Conservation (phyloP, 2,888 invertebrate genomes). For the Acronicta leporina region DNA sequence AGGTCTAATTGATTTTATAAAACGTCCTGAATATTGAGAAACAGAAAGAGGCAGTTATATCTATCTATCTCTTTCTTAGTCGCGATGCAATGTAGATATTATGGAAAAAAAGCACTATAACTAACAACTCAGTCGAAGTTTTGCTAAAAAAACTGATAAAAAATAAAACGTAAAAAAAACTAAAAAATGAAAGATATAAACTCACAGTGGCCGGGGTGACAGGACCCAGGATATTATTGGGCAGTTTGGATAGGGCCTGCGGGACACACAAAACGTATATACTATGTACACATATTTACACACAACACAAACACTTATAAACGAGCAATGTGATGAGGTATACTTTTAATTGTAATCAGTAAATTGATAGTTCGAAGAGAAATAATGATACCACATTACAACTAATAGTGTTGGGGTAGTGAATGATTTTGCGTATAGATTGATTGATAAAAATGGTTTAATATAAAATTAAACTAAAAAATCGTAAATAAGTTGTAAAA, state of each 20-base stretch:
- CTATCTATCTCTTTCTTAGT: background rate
- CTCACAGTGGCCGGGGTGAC: constrained; percentile 85
- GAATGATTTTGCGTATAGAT: too few species aligned
- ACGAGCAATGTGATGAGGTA: too few species aligned
- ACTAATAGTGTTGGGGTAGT: too few species aligned
- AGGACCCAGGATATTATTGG: constrained; percentile 84
- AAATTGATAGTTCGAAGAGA: too few species aligned
- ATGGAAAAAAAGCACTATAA: constrained; percentile 4
- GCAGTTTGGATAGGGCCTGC: constrained; percentile 86
- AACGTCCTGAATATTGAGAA: too few species aligned
- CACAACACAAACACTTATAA: constrained; percentile 29
- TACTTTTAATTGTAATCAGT: too few species aligned
- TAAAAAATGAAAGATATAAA: constrained; percentile 63
- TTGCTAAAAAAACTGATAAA: constrained; percentile 29
- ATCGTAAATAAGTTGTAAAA: too few species aligned
- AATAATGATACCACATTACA: too few species aligned
- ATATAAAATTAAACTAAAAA: too few species aligned
- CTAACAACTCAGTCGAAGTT: constrained; percentile 6
- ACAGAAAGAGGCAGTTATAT: background rate
- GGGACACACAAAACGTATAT: constrained; percentile 58
- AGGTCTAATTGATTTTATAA: too few species aligned
- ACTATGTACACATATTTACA: constrained; percentile 51
- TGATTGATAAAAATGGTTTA: too few species aligned
- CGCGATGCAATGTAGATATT: background rate
- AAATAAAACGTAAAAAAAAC: constrained; percentile 39